These are phyloP conservation scores for Cryptotis parvus DNA, from an alignment of 2,113 vertebrate genomes.

Conservation along the genomic window DNA sequence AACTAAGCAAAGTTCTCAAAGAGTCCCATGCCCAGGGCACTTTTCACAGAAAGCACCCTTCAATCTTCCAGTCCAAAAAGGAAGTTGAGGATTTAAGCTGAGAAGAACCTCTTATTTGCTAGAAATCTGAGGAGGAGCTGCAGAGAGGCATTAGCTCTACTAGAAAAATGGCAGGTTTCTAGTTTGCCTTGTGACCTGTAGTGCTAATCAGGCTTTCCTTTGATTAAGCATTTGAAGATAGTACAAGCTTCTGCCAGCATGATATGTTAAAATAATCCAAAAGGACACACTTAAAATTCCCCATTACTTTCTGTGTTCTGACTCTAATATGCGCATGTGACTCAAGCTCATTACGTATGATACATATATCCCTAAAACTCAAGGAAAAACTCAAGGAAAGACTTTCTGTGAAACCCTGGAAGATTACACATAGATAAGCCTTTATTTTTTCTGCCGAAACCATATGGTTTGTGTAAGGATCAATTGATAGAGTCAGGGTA, in stretches of 20 bases:
- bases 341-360: neutral
- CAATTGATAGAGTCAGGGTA: neutral
- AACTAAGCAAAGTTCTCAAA: too few relatives aligned
- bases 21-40: too few relatives aligned
- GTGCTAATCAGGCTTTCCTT: neutral
- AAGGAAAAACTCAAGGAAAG: neutral
- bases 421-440: neutral
- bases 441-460: neutral
- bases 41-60: too few relatives aligned
- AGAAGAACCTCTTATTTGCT: neutral
- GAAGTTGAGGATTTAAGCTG: too few relatives aligned
- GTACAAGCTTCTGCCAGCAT: rapidly evolving
- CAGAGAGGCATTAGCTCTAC: neutral
- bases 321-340: neutral
- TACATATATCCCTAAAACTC: neutral
- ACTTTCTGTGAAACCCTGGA: neutral
- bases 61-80: too few relatives aligned
- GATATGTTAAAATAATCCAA: neutral
- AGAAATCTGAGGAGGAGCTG: neutral
- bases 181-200: neutral
- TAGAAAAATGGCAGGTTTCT: neutral
- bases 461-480: neutral
- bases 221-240: neutral
- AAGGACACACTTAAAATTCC: neutral
- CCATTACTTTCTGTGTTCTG: neutral